These are phyloP conservation scores for Latrodectus elegans DNA, from an alignment of 2,888 invertebrate genomes.

Conservation along the genomic window DNA sequence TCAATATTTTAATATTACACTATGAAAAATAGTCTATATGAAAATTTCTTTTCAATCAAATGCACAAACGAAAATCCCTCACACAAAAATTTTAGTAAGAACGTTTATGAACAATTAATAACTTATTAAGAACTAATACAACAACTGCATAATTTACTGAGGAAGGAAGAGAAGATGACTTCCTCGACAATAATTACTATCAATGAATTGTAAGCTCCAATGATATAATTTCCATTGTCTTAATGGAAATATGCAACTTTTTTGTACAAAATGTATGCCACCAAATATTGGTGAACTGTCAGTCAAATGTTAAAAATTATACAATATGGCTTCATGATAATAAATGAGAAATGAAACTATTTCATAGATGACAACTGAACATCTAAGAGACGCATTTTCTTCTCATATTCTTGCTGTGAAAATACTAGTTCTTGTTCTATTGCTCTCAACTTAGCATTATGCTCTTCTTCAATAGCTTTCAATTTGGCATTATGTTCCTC, in stretches of 20 bases:
- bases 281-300: slow-evolving; percentile 64
- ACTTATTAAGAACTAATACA: no score
- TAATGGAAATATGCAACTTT: slow-evolving; percentile 50
- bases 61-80: no score
- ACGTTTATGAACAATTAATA: no score
- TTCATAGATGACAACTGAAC: slow-evolving; percentile 63
- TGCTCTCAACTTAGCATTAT: slow-evolving; percentile 52
- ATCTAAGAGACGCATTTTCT: slow-evolving; percentile 62
- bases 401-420: slow-evolving; percentile 63
- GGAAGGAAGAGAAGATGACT: no score
- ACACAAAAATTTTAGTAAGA: no score
- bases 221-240: slow-evolving; percentile 49
- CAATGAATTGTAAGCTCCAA: slow-evolving; percentile 50
- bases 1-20: no score
- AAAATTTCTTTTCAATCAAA: no score
- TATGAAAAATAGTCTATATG: no score
- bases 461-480: slow-evolving; percentile 64
- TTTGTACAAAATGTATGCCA: slow-evolving; percentile 53
- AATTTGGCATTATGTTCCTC: slow-evolving; percentile 54
- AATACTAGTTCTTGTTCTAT: slow-evolving; percentile 63
- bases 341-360: slow-evolving; percentile 40
- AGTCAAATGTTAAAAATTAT: slow-evolving; percentile 40
- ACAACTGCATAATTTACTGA: no score
- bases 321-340: slow-evolving; percentile 16
- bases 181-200: not conserved